Conservation (phyloP, 64 coral and sea anemone species). For the Dendrophyllia cribrosa region DNA sequence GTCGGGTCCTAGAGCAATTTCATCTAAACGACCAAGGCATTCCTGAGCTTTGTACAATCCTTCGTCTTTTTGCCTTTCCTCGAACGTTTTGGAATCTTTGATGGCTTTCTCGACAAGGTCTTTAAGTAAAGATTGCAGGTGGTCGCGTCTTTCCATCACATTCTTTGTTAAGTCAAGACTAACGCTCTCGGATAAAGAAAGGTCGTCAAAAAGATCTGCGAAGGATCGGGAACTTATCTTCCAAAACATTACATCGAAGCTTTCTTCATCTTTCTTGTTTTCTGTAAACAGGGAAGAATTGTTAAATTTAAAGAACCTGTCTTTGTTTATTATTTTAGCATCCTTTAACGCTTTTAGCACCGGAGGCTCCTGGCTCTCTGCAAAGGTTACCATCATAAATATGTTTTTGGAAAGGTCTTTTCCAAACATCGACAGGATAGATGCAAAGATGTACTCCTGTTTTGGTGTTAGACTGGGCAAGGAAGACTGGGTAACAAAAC, state of each 20-base stretch:
- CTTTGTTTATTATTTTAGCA: neutral
- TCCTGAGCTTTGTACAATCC: neutral
- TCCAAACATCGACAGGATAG: slow-evolving; percentile 50
- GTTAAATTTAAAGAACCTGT: slow-evolving; percentile 36
- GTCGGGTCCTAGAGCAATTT: slow-evolving; percentile 43
- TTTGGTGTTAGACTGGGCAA: slow-evolving; percentile 11
- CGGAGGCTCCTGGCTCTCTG: slow-evolving; percentile 37
- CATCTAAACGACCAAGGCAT: neutral
- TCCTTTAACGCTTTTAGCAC: slow-evolving; percentile 18
- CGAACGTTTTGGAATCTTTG: no score
- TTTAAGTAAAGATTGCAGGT: no score
- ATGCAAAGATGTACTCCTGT: slow-evolving; percentile 58
- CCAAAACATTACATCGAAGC: slow-evolving; percentile 46
- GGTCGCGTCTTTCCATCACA: no score
- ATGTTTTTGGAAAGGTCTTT: slow-evolving; percentile 39
- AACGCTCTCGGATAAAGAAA: no score
- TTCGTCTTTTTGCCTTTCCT: slow-evolving; percentile 19
- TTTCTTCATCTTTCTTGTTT: neutral
- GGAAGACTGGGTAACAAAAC: slow-evolving; percentile 30
- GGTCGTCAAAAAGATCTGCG: no score
- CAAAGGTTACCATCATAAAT: slow-evolving; percentile 59
- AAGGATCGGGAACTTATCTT: neutral
- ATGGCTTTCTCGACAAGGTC: no score
- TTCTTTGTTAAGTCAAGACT: no score
- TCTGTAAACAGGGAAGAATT: slow-evolving; percentile 40